phyloP scores from a whole-genome alignment of 1,140 invertebrate species.

The Argopecten irradians region DNA sequence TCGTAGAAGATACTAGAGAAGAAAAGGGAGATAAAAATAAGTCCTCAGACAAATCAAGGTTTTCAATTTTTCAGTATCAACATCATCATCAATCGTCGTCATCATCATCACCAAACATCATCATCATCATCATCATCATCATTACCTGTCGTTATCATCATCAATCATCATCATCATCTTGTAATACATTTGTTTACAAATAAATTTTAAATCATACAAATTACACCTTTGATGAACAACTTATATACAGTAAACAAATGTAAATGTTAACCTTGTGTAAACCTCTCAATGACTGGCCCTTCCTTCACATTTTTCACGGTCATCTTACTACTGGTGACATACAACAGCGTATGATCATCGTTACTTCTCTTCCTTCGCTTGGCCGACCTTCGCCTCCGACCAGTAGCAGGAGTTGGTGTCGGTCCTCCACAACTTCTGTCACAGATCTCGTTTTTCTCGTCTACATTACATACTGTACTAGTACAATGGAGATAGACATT shows the following conservation, averaged over 20 bases:
- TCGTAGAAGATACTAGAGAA: not conserved
- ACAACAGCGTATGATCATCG: not conserved
- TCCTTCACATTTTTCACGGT: not conserved
- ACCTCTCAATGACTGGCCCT: not conserved
- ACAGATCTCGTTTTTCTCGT: constrained; percentile 62
- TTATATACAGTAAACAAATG: no score
- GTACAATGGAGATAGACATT: constrained; percentile 64
- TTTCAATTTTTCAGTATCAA: no score
- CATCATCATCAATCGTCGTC: no score
- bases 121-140: no score
- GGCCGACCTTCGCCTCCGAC: not conserved
- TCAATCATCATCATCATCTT: no score
- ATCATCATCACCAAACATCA: no score
- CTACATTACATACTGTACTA: constrained; percentile 60
- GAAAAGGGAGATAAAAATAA: no score
- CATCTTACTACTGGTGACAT: not conserved
- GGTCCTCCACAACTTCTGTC: constrained; percentile 62
- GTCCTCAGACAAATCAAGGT: no score
- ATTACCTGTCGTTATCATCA: no score
- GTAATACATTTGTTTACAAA: no score
- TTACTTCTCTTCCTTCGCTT: not conserved
- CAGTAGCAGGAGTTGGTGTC: not conserved
- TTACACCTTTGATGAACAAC: no score
- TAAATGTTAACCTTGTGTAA: not conserved
- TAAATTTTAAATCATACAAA: no score